Evolutionary conservation across 2,888 invertebrate species (phyloP).

Genomic region (Cordilura impudica): DNA sequence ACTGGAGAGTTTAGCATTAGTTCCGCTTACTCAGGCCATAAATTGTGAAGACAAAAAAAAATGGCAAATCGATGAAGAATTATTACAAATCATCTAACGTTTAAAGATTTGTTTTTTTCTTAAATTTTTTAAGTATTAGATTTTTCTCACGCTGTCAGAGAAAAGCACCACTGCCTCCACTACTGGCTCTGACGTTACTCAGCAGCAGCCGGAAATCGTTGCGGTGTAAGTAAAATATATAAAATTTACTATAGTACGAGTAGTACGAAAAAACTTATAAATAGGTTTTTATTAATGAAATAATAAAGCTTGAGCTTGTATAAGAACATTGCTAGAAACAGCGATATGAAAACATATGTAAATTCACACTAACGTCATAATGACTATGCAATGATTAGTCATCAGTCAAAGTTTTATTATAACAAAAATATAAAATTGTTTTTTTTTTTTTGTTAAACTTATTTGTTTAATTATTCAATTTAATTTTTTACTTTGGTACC

Average conservation of each 20-base stretch:
- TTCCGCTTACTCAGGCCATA: constrained; percentile 55
- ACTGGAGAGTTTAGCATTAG: constrained; percentile 47
- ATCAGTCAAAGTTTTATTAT: constrained; percentile 23
- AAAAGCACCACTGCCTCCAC: constrained; percentile 11
- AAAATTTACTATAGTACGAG: constrained; percentile 15
- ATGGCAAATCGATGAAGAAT: constrained; percentile 51
- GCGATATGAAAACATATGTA: constrained; percentile 40
- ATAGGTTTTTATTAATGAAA: constrained; percentile 54
- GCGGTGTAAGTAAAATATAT: constrained; percentile 57
- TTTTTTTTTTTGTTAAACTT: constrained; percentile 7
- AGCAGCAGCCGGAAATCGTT: constrained; percentile 57
- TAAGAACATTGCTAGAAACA: background rate
- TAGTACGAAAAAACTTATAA: background rate
- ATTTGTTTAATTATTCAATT: constrained; percentile 22
- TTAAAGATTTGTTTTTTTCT: constrained; percentile 14
- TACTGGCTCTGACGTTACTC: constrained; percentile 7
- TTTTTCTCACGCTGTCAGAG: constrained; percentile 60
- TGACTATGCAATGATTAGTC: constrained; percentile 23
- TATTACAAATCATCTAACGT: constrained; percentile 60
- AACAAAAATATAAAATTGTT: background rate
- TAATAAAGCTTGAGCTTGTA: background rate
- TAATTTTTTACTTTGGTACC: background rate
- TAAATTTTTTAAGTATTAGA: constrained; percentile 26
- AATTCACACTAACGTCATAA: constrained; percentile 49
- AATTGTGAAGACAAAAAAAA: constrained; percentile 5